Base-by-base conservation (phyloP, 2,888 invertebrate genomes). In the Lycaena phlaeas region DNA sequence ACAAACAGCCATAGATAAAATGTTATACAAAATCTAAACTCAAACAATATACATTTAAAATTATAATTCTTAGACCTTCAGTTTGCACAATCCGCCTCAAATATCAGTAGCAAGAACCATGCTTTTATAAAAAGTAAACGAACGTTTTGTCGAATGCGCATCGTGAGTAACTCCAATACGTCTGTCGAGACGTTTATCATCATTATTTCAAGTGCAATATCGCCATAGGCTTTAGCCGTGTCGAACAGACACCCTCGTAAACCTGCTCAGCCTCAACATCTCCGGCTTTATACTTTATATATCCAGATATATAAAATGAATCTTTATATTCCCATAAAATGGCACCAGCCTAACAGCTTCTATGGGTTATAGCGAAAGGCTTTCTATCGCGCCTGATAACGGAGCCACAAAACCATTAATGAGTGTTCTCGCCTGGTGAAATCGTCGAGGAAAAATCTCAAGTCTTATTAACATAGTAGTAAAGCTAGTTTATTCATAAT, bases 401-500 rank as follows among this genome's bases (percentile, higher is more conserved):
- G 64, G 52, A 69, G 68, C 53, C 70, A 69, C 73, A 68, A 74
- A 74, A 76, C 68, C 68, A 74, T 74, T 75, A 78, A 76, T 76
- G 72, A 74, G 67, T 61, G 62, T 68, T 67, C 64, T 64, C 52
- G 66, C 61, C 60, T 54, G 65, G 81, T 77, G 81, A 82, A 81
- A 81, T 77, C 74, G 72, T 50, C 50, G 56, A 67, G 79, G 78
- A 81, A 82, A 79, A 82, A 81, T 78, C 70, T 74, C 65, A 68
- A 62, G 68, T 58, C 66, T 64, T 71, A 82, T 82, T 82, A 76
- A 66, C 79, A 82, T 79, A 79, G 79, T 64, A 64, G 84, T 71
- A 62, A 59, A 75, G 72, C 82, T 78, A 71, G 81, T 82, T 78
- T 79, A 75, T 73, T 79, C 71, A 77, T 81, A 84, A 81, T 78